These are phyloP conservation scores for Ptychodera flava DNA, from an alignment of 35 echinoderm and acorn worm genomes.

Conservation along the genomic window DNA sequence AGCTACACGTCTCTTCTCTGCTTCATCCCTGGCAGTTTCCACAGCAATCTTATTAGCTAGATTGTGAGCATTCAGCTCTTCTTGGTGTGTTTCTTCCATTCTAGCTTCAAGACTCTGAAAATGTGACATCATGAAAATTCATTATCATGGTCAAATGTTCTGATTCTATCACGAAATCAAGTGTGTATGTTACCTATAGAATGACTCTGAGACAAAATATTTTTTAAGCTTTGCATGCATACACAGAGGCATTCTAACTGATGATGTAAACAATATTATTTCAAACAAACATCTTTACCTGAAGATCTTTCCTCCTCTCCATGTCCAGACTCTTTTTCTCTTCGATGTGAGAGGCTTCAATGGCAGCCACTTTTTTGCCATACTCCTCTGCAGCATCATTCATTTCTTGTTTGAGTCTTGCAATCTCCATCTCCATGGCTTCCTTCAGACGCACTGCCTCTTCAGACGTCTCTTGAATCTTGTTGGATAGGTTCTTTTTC, in stretches of 20 bases:
- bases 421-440: slow-evolving; percentile 64
- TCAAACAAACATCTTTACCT: no score
- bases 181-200: no score
- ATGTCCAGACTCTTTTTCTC: slow-evolving; percentile 34
- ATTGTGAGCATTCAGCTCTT: slow-evolving; percentile 28
- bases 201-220: no score
- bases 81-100: neutral
- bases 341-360: slow-evolving; percentile 31
- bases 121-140: no score
- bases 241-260: no score
- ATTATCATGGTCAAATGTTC: no score
- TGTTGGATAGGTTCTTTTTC: slow-evolving; percentile 45
- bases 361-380: slow-evolving; percentile 19
- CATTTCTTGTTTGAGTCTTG: slow-evolving; percentile 71
- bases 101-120: neutral
- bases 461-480: slow-evolving; percentile 53
- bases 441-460: slow-evolving; percentile 53
- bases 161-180: no score
- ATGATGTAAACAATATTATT: no score
- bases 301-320: slow-evolving; percentile 29
- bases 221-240: no score
- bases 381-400: slow-evolving; percentile 54
- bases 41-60: slow-evolving; percentile 45
- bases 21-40: slow-evolving; percentile 29
- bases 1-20: slow-evolving; percentile 40